Conservation (phyloP, 2,888 invertebrate species). For the Diplolepis rosae region DNA sequence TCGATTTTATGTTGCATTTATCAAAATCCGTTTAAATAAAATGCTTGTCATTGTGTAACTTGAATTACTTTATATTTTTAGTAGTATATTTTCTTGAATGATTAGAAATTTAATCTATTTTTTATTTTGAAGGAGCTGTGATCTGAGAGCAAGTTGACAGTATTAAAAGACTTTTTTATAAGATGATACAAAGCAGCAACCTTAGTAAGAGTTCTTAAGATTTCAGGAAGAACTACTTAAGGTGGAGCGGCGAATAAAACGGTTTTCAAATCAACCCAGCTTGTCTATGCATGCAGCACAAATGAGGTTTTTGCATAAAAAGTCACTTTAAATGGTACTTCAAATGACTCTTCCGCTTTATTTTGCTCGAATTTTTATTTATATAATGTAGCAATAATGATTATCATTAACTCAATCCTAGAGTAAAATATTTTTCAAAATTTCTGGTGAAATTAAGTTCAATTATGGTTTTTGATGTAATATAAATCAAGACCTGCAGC, state of each 20-base stretch:
- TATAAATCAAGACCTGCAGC: conserved; percentile 68
- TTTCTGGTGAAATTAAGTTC: background rate
- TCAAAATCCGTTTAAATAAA: too few relatives aligned
- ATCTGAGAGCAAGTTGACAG: conserved; percentile 81
- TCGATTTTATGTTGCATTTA: too few relatives aligned
- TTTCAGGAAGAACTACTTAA: conserved; percentile 96
- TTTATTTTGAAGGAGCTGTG: background rate
- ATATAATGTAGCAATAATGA: background rate
- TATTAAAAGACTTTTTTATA: conserved; percentile 85
- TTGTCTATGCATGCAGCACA: conserved; percentile 93
- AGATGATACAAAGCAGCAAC: conserved; percentile 92
- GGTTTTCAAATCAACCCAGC: conserved; percentile 92
- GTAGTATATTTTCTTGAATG: background rate
- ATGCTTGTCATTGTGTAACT: too few relatives aligned
- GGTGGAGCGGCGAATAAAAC: conserved; percentile 97
- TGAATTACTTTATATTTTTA: too few relatives aligned
- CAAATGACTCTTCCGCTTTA: background rate
- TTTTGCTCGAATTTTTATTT: background rate
- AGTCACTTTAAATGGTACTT: background rate
- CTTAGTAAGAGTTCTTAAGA: conserved; percentile 95
- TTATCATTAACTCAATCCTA: background rate
- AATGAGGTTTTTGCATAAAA: conserved; percentile 86
- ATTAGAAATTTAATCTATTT: background rate
- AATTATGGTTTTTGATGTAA: background rate
- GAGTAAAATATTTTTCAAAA: background rate